phyloP scores from a whole-genome alignment of 2,113 vertebrate genomes.

The Phocoena sinus region DNA sequence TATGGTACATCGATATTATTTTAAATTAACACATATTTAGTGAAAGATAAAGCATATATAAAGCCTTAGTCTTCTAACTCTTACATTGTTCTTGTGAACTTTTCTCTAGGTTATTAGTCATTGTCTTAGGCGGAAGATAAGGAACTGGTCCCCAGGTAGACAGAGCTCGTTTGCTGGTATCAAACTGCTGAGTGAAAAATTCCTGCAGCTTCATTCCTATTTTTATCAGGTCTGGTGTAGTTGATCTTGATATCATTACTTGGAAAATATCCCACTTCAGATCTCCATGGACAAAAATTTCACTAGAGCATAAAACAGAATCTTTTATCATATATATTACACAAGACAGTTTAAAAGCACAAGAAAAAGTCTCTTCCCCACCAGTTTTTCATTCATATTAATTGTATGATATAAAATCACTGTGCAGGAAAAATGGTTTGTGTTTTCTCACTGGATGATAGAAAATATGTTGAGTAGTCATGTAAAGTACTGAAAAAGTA shows the following conservation, averaged over 20 bases:
- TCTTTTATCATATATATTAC: neutral
- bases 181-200: constrained; percentile 99
- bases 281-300: constrained; percentile 97
- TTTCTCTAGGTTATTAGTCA: constrained; percentile 88
- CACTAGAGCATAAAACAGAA: constrained; percentile 81
- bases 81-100: constrained; percentile 91
- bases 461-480: neutral
- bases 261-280: constrained; percentile 99
- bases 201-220: constrained; percentile 99
- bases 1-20: neutral
- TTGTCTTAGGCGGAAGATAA: constrained; percentile 93
- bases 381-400: neutral
- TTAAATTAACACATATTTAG: neutral
- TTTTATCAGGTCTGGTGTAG: constrained; percentile 98
- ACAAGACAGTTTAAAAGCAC: neutral
- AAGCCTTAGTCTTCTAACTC: constrained; percentile 48
- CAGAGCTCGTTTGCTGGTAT: constrained; percentile 97
- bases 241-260: constrained; percentile 99
- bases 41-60: neutral
- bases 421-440: neutral
- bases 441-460: neutral
- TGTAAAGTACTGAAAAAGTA: neutral
- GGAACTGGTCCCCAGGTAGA: constrained; percentile 98
- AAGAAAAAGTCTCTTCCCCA: neutral
- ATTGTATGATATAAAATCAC: neutral